Percentiles rank a stretch among this genome's conserved stretches.
Conservation (phyloP, 2,888 invertebrate genomes). For the Augochlorella aurata region DNA sequence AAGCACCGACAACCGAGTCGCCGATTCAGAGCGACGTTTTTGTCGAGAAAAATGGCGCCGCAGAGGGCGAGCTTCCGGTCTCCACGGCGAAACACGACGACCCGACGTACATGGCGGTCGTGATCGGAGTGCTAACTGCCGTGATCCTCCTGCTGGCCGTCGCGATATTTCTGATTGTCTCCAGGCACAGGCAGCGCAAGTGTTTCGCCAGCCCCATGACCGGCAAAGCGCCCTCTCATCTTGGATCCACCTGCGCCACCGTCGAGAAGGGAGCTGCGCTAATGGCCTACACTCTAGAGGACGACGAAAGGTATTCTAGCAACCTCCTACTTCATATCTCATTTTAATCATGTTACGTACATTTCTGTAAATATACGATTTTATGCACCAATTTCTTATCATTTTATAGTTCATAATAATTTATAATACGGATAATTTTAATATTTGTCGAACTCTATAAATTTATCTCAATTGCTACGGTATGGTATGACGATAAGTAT, state of each 20-base stretch:
- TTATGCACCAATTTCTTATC: too few relatives aligned
- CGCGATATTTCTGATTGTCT: slow-evolving; percentile 88
- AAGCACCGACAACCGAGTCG: slow-evolving; percentile 83
- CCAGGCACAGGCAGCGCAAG: slow-evolving; percentile 88
- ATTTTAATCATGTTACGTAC: neutral
- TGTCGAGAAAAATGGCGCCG: slow-evolving; percentile 80
- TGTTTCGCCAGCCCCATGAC: slow-evolving; percentile 89
- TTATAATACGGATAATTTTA: too few relatives aligned
- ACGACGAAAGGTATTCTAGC: slow-evolving; percentile 77
- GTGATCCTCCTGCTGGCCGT: slow-evolving; percentile 88
- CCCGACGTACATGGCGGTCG: slow-evolving; percentile 89
- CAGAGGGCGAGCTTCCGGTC: slow-evolving; percentile 84
- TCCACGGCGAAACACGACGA: slow-evolving; percentile 88
- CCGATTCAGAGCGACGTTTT: slow-evolving; percentile 83
- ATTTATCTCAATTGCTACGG: too few relatives aligned
- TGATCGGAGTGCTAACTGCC: slow-evolving; percentile 89
- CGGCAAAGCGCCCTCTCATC: slow-evolving; percentile 83
- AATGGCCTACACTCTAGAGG: slow-evolving; percentile 80
- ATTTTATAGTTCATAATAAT: too few relatives aligned
- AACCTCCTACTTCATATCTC: neutral
- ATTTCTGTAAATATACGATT: too few relatives aligned
- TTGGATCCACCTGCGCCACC: slow-evolving; percentile 81
- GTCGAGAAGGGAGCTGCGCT: slow-evolving; percentile 81
- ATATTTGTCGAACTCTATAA: too few relatives aligned
- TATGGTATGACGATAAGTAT: too few relatives aligned